Evolutionary conservation across 1,140 invertebrate species (phyloP), one percentile per base, ranked within the genome.

Genomic region (Pseudomyrmex gracilis): DNA sequence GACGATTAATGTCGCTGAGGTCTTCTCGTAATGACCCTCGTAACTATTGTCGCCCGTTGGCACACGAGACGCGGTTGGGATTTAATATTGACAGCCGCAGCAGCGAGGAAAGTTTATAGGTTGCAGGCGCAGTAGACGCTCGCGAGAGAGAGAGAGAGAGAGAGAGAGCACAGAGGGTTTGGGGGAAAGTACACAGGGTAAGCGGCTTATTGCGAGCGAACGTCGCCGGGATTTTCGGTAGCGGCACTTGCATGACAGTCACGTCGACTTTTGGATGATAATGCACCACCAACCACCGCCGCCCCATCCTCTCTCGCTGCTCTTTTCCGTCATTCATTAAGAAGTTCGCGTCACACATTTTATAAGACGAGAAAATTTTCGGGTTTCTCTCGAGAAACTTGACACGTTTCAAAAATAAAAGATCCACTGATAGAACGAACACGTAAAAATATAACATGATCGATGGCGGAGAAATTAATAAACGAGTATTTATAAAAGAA

Each of bases 131-230:
- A 5, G 12, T 66, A 15, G 55, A 82, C 43, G 34, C 34, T 34
- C 34, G 77, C 68, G 60, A 60, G 66, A 74, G 60, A 66, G 17
- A 49, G 7, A 34, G 4, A n/a, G n/a, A 73, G 60, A 60, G 66
- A 74, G 60, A 66, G 17, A 49, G 7, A 34, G 4, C 4, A 5
- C 5, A 34, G 5, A 5, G 34, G 34, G 4, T 34, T 34, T 9
- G 43, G 51, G 51, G 20, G 15, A n/a, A 34, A 34, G 34, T 71
- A 71, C 76, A 71, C 66, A 22, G 17, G 58, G 73, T 90, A 90
- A 90, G 89, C 88, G 66, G 89, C 89, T 90, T 90, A 90, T 87
- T 84, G 83, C 73, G 71, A 83, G 73, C 76, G 70, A 76, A 76
- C 80, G 83, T 83, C 57, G 60, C 22, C 43, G 34, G 88, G 83